Percentiles rank a stretch among this genome's conserved stretches.
Conservation (phyloP, 2,113 vertebrate genomes). For the Tauraco erythrolophus region DNA sequence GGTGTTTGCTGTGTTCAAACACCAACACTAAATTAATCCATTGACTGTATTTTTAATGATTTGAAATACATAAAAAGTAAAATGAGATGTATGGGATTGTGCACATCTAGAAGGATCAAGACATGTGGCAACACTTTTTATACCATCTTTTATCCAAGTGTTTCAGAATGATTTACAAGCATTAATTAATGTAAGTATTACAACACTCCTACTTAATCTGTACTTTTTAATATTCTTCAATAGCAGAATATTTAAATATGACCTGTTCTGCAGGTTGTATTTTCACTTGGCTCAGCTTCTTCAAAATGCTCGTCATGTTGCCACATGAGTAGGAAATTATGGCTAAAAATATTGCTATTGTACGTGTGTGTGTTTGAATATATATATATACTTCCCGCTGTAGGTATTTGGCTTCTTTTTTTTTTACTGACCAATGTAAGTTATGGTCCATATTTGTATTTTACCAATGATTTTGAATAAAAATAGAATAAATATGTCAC, state of each 20-base stretch:
- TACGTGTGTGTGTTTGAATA: background rate
- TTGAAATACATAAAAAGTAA: background rate
- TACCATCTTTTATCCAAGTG: conserved; percentile 56
- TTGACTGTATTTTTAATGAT: background rate
- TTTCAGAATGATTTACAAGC: conserved; percentile 61
- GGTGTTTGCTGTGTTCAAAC: background rate
- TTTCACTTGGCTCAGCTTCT: conserved; percentile 68
- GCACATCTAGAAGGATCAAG: conserved; percentile 25
- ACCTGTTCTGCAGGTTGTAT: conserved; percentile 73
- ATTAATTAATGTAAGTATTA: conserved; percentile 66
- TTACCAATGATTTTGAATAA: background rate
- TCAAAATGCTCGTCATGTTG: conserved; percentile 48
- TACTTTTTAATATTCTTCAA: conserved; percentile 71
- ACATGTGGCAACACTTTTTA: conserved; percentile 51
- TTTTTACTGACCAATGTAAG: background rate
- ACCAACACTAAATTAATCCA: background rate
- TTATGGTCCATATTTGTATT: background rate
- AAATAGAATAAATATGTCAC: background rate
- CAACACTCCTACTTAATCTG: conserved; percentile 70
- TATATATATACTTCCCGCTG: background rate
- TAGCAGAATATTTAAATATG: conserved; percentile 68
- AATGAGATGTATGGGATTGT: background rate
- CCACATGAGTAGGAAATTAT: conserved; percentile 66
- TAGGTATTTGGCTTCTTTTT: background rate
- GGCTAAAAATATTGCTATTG: conserved; percentile 58